A percentile compares a stretch with the other conserved stretches of the same genome.
Evolutionary conservation across 1,140 invertebrate species (phyloP).

Genomic region (Drepana arcuata): DNA sequence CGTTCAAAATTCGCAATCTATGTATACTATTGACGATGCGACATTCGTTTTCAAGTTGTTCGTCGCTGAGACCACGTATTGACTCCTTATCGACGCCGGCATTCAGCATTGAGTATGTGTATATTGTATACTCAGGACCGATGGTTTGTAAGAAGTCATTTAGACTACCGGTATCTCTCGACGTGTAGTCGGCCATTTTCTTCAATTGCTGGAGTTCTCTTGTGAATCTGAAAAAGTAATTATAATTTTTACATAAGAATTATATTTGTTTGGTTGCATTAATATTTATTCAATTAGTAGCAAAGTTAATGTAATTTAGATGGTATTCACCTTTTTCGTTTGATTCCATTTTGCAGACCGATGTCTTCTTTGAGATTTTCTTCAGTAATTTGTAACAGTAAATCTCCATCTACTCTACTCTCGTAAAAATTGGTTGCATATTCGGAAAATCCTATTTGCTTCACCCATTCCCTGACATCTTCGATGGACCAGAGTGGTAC

Average conservation of each 20-base stretch:
- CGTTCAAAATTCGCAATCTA: slow-evolving; percentile 89
- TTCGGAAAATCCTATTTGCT: slow-evolving; percentile 95
- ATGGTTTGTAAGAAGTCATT: slow-evolving; percentile 92
- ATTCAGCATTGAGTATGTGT: slow-evolving; percentile 97
- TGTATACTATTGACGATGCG: slow-evolving; percentile 96
- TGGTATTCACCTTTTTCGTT: slow-evolving; percentile 80
- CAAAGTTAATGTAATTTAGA: slow-evolving; percentile 1
- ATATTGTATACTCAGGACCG: slow-evolving; percentile 93
- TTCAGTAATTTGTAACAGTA: slow-evolving; percentile 93
- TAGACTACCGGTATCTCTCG: slow-evolving; percentile 91
- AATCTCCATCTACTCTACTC: slow-evolving; percentile 97
- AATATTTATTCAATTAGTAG: neutral
- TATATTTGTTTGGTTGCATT: neutral
- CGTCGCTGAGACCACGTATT: slow-evolving; percentile 87
- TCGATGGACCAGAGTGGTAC: slow-evolving; percentile 97
- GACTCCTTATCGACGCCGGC: slow-evolving; percentile 93
- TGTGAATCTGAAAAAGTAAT: slow-evolving; percentile 81
- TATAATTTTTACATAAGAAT: slow-evolving; percentile 1
- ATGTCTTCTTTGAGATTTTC: slow-evolving; percentile 94
- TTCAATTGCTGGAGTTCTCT: slow-evolving; percentile 95
- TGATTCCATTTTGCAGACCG: slow-evolving; percentile 93
- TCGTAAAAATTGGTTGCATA: slow-evolving; percentile 88
- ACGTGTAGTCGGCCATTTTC: slow-evolving; percentile 97
- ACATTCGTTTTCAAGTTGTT: slow-evolving; percentile 92
- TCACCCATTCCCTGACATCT: slow-evolving; percentile 98